These are phyloP conservation scores for Eudasyphora cyanicolor DNA, from an alignment of 2,888 invertebrate genomes.

Conservation along the genomic window DNA sequence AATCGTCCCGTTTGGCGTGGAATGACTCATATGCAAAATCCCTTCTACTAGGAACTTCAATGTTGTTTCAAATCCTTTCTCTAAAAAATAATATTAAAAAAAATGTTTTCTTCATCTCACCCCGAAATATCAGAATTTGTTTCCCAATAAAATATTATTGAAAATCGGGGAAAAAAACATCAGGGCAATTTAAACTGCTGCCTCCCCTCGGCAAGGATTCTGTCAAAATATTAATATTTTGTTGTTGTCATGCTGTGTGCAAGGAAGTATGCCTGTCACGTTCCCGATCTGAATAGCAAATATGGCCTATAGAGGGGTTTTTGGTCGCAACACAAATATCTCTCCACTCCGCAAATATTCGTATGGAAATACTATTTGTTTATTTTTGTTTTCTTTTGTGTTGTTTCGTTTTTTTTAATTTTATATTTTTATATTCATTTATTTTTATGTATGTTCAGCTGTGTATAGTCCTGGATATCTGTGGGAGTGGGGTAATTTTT, in stretches of 20 bases:
- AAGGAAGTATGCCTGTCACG: conserved; percentile 17
- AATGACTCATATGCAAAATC: too few relatives aligned
- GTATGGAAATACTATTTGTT: conserved; percentile 16
- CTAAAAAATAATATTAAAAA: too few relatives aligned
- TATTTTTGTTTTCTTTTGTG: conserved; percentile 9
- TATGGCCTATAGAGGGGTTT: background rate
- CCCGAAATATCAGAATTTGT: too few relatives aligned
- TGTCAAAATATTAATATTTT: conserved; percentile 13
- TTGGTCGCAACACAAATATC: conserved; percentile 4
- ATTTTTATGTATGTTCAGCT: background rate
- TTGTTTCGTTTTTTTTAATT: background rate
- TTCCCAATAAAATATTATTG: background rate
- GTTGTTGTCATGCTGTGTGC: background rate
- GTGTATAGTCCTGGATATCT: background rate
- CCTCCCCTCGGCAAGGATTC: background rate
- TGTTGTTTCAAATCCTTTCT: too few relatives aligned
- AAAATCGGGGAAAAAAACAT: too few relatives aligned
- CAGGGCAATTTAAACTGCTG: background rate
- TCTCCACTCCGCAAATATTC: conserved; percentile 8
- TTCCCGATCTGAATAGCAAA: background rate
- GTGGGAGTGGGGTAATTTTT: background rate
- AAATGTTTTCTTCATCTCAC: too few relatives aligned
- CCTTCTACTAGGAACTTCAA: too few relatives aligned
- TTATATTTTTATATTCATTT: conserved; percentile 14
- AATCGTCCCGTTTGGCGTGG: too few relatives aligned